These are phyloP conservation scores for Drosophila prolongata DNA, from an alignment of 2,888 invertebrate genomes.

Conservation along the genomic window DNA sequence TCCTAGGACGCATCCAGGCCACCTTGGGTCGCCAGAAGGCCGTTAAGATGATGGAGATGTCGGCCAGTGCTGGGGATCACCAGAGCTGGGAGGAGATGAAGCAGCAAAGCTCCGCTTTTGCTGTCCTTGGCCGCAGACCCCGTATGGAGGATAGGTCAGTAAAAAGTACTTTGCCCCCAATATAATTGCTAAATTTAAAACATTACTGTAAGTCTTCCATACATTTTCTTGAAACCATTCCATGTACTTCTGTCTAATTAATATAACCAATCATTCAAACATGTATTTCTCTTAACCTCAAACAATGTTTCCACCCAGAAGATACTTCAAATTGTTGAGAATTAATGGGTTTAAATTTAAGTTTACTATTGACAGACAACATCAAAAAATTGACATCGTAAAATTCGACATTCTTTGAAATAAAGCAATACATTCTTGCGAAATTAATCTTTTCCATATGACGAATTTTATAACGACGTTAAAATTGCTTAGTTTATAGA, in stretches of 20 bases:
- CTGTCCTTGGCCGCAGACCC: slow-evolving; percentile 94
- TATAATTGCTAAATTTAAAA: no score
- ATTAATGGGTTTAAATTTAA: background rate
- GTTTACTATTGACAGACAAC: background rate
- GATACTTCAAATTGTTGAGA: background rate
- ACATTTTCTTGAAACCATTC: no score
- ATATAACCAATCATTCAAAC: no score
- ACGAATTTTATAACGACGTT: no score
- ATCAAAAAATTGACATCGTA: background rate
- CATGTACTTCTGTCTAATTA: no score
- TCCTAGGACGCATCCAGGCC: slow-evolving; percentile 86
- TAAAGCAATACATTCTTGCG: background rate
- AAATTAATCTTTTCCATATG: slow-evolving; percentile 13
- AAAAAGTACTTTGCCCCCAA: no score
- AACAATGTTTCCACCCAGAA: no score
- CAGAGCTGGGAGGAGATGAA: slow-evolving; percentile 91
- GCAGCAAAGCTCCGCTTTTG: slow-evolving; percentile 92
- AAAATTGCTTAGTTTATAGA: background rate
- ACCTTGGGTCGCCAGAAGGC: slow-evolving; percentile 81
- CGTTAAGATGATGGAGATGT: slow-evolving; percentile 67
- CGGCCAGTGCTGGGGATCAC: slow-evolving; percentile 84
- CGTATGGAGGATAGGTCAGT: slow-evolving; percentile 94
- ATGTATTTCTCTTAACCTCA: no score
- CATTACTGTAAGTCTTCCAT: no score
- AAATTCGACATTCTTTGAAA: background rate